Evolutionary conservation across 1,140 invertebrate species (phyloP).

Genomic region (Tenebrio molitor): DNA sequence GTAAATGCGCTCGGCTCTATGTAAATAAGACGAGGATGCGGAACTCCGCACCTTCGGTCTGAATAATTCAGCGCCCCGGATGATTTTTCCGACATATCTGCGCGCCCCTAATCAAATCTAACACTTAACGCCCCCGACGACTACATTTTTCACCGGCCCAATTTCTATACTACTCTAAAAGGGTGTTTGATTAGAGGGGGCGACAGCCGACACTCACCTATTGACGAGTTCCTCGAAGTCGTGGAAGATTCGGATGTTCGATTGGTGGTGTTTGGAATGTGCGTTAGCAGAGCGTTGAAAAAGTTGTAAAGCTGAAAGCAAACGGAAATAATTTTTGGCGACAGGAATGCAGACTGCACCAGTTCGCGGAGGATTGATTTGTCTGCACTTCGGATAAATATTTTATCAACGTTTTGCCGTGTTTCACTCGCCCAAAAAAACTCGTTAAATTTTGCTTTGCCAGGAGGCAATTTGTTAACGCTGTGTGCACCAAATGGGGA

Average conservation of each 20-base stretch:
- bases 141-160: neutral
- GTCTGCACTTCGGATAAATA: too few species aligned
- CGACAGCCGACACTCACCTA: conserved; percentile 68
- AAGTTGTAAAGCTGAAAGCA: conserved; percentile 89
- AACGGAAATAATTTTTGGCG: conserved; percentile 2
- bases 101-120: too few species aligned
- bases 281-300: conserved; percentile 88
- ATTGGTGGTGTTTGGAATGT: conserved; percentile 77
- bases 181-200: neutral
- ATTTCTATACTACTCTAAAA: neutral
- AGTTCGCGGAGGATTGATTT: neutral
- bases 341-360: neutral
- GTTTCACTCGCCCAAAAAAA: too few species aligned
- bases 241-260: conserved; percentile 70
- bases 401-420: too few species aligned
- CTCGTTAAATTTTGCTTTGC: too few species aligned
- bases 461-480: too few species aligned
- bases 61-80: too few species aligned
- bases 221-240: conserved; percentile 74
- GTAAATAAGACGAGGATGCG: too few species aligned
- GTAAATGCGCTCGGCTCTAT: too few species aligned
- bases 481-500: too few species aligned
- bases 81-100: too few species aligned
- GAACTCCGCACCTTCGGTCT: too few species aligned
- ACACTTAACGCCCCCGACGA: neutral